Conservation (phyloP, 2,888 invertebrate genomes). For the Hyalella azteca region DNA sequence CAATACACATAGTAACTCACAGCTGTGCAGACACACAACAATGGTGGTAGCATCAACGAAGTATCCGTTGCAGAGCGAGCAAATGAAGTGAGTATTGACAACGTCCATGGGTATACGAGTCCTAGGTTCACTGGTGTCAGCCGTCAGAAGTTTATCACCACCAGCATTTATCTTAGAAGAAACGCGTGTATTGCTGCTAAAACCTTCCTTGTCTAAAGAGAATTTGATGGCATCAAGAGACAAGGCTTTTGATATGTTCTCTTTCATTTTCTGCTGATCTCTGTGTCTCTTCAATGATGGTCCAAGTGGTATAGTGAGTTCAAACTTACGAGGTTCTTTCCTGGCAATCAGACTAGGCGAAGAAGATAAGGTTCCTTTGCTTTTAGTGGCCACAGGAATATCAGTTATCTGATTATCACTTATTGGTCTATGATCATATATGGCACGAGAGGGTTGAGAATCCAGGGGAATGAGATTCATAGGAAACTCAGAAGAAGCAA, state of each 20-base stretch:
- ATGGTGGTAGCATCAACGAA: constrained; percentile 95
- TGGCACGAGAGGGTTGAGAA: neutral
- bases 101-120: constrained; percentile 61
- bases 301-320: neutral
- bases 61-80: constrained; percentile 90
- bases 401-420: too few species aligned
- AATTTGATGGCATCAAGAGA: too few species aligned
- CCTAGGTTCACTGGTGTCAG: neutral
- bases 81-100: constrained; percentile 87
- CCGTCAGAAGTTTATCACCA: neutral
- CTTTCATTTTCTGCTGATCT: neutral
- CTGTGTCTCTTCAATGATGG: neutral
- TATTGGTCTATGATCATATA: too few species aligned
- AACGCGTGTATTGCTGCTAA: too few species aligned
- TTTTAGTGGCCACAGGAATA: too few species aligned
- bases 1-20: too few species aligned
- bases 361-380: too few species aligned
- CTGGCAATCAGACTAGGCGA: too few species aligned
- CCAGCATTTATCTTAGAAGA: too few species aligned
- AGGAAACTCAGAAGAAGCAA: neutral
- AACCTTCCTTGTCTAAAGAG: too few species aligned
- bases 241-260: too few species aligned
- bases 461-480: neutral
- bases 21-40: constrained; percentile 94
- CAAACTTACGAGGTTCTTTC: neutral